Conservation (phyloP, 2,113 vertebrate genomes). For the Circaetus gallicus region DNA sequence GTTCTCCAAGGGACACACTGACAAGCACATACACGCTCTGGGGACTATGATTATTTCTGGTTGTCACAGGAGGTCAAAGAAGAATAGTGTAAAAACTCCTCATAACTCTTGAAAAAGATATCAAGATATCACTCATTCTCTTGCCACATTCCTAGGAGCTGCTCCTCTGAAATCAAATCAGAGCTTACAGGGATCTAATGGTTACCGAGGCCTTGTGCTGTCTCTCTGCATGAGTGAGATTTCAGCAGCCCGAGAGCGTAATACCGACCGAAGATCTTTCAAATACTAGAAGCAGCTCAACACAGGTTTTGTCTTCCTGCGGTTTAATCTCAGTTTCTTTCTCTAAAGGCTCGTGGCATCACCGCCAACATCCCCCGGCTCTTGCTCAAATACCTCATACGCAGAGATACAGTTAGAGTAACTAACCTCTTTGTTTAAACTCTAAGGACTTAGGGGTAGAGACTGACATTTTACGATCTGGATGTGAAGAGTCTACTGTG, state of each 20-base stretch:
- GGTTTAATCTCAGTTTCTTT: not conserved
- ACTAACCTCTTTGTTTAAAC: not conserved
- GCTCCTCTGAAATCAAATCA: not conserved
- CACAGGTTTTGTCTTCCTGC: not conserved
- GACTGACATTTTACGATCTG: not conserved
- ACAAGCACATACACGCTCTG: not conserved
- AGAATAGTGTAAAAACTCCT: not conserved
- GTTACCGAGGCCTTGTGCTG: not conserved
- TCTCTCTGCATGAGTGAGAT: not conserved
- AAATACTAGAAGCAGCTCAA: not conserved
- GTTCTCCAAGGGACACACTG: not conserved
- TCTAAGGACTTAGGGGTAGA: not conserved
- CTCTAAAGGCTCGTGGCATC: not conserved
- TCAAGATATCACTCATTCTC: not conserved
- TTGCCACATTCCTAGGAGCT: not conserved
- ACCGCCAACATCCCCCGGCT: rapidly evolving
- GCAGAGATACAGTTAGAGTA: not conserved
- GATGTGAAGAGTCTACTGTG: not conserved
- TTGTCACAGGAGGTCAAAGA: not conserved
- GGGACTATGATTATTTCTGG: not conserved
- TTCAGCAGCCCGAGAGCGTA: not conserved
- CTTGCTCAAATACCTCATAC: not conserved
- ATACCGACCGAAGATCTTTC: not conserved
- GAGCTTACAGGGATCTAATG: not conserved
- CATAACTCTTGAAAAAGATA: not conserved